Conservation (phyloP, 2,888 invertebrate species). For the Phymatocera aterrima region DNA sequence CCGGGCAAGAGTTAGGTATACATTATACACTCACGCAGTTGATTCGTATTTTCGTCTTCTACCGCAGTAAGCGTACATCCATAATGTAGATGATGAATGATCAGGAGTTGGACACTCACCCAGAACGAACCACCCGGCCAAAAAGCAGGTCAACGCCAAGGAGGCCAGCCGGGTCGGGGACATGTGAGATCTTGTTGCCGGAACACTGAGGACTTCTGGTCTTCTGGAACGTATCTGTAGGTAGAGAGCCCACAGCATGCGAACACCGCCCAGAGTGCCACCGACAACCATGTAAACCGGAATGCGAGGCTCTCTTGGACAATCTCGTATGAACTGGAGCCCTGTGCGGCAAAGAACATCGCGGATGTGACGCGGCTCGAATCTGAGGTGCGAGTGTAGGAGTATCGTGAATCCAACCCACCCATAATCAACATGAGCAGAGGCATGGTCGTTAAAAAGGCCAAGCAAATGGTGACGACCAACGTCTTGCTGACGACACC, state of each 20-base stretch:
- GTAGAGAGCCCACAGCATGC: slow-evolving; percentile 76
- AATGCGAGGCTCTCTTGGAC: slow-evolving; percentile 86
- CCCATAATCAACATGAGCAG: slow-evolving; percentile 87
- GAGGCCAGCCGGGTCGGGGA: slow-evolving; percentile 81
- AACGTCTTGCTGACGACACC: slow-evolving; percentile 86
- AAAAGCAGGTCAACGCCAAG: slow-evolving; percentile 81
- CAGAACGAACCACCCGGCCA: slow-evolving; percentile 85
- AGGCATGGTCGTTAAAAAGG: slow-evolving; percentile 82
- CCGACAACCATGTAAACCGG: slow-evolving; percentile 92
- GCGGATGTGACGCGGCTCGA: neutral
- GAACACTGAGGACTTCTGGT: slow-evolving; percentile 67
- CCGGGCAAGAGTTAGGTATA: too few relatives aligned
- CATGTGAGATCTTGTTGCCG: slow-evolving; percentile 68
- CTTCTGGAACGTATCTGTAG: slow-evolving; percentile 69
- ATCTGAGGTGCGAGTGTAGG: neutral
- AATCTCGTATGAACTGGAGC: slow-evolving; percentile 86
- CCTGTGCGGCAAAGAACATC: slow-evolving; percentile 80
- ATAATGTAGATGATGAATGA: too few relatives aligned
- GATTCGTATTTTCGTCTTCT: too few relatives aligned
- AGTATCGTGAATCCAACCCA: slow-evolving; percentile 75
- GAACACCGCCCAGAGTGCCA: slow-evolving; percentile 84
- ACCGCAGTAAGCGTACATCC: too few relatives aligned
- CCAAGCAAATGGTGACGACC: slow-evolving; percentile 83
- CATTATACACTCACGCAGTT: too few relatives aligned
- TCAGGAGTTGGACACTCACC: too few relatives aligned